Base-by-base conservation (phyloP, 2,888 invertebrate species). In the Epirrita christyi region DNA sequence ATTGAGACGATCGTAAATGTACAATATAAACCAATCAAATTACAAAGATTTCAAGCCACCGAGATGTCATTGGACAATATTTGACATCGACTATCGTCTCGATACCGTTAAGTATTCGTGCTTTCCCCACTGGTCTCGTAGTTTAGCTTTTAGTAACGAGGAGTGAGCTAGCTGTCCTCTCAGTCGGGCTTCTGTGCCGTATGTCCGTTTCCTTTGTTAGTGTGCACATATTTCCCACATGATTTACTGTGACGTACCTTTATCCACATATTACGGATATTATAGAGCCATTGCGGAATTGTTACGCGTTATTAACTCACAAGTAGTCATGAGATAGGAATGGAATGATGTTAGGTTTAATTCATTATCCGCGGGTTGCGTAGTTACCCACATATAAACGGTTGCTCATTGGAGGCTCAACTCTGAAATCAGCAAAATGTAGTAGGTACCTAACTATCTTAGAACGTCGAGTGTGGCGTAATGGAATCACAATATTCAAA, bases 211-310 rank as follows among this genome's bases (percentile, higher is more conserved):
- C 74, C 72, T 71, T 76, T 70, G 67, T 65, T 62, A 70, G 32
- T 7, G 32, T 32, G 8, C 65, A 68, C 71, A 78, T 76, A 71
- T 79, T 79, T 79, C 78, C 70, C 78, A 78, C 72, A 76, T 78
- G 76, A 75, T 71, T 68, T 64, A 50, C 64, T 75, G 68, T 74
- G 69, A 72, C 71, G 63, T 58, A 67, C 69, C 66, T 64, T 69
- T 73, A 63, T 61, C 49, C 61, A 65, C 65, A 68, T 65, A 71
- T 66, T 67, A 70, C 64, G 63, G 67, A 69, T 68, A 74, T 70
- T 77, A 76, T 70, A 64, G 73, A 70, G 71, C 65, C 58, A 65
- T 69, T 71, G 68, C 61, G 64, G 64, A 65, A 68, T 71, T 63
- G 59, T 71, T 69, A 70, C 59, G 67, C 54, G 63, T 68, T 64